phyloP scores from a whole-genome alignment of 2,888 invertebrate species.

The Pristionchus exspectatus region DNA sequence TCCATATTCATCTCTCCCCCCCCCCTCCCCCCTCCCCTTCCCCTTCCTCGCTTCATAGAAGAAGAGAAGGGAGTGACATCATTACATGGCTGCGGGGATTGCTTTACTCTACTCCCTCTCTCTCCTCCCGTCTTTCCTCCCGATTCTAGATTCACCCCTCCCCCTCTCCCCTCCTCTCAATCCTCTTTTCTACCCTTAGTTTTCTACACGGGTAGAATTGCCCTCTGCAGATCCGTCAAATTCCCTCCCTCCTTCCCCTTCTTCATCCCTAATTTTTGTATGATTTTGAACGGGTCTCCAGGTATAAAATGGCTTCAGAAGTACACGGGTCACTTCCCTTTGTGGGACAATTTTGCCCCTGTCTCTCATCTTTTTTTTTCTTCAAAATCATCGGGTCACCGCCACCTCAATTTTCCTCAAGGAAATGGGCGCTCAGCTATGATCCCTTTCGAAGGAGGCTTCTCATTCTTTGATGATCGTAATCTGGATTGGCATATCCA shows the following conservation, averaged over 20 bases:
- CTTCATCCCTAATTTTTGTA: not conserved
- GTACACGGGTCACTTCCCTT: too few relatives aligned
- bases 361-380: too few relatives aligned
- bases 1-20: not conserved
- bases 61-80: constrained; percentile 19
- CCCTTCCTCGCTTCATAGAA: not conserved
- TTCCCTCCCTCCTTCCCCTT: not conserved
- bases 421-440: too few relatives aligned
- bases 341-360: too few relatives aligned
- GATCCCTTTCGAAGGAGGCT: not conserved
- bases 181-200: not conserved
- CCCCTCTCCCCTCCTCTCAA: not conserved
- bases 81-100: not conserved
- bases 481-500: constrained; percentile 5
- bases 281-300: too few relatives aligned
- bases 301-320: too few relatives aligned
- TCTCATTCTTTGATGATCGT: not conserved
- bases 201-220: not conserved
- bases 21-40: not conserved
- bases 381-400: too few relatives aligned
- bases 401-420: too few relatives aligned
- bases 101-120: constrained; percentile 7
- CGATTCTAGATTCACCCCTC: not conserved
- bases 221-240: not conserved
- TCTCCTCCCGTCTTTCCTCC: not conserved